Percentiles rank a stretch among this genome's conserved stretches.
phyloP scores from a whole-genome alignment of 2,797 vertebrate genomes.

The Margarornis squamiger region DNA sequence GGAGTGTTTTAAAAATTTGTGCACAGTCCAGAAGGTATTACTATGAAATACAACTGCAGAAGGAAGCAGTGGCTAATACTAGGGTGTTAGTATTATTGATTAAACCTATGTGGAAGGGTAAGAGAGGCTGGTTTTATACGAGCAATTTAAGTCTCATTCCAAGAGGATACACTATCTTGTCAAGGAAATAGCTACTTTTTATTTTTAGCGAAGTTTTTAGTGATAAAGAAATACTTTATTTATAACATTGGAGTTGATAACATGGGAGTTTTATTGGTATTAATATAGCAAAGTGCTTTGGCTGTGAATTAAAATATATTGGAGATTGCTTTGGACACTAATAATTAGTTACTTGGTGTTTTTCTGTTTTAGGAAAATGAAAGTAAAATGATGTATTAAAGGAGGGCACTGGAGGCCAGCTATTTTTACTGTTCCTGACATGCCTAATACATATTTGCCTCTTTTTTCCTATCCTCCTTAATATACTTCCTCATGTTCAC shows the following conservation, averaged over 20 bases:
- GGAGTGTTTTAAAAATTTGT: neutral
- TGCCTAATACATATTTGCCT: neutral
- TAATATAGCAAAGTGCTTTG: neutral
- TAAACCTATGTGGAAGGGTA: neutral
- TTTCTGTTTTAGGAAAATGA: neutral
- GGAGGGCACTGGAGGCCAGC: neutral
- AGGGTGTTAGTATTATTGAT: neutral
- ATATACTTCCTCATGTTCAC: neutral
- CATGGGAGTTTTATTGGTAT: neutral
- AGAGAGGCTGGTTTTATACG: neutral
- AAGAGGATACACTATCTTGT: fast-evolving
- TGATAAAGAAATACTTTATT: neutral
- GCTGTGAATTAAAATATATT: neutral
- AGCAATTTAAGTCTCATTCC: neutral
- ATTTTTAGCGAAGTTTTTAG: neutral
- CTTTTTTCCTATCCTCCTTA: neutral
- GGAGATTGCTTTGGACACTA: neutral
- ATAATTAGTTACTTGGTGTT: neutral
- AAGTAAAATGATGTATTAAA: neutral
- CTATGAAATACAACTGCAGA: neutral
- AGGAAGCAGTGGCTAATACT: neutral
- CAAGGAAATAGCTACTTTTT: neutral
- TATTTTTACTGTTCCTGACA: neutral
- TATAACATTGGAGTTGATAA: neutral
- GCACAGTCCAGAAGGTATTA: neutral